Conservation (phyloP, 2,113 vertebrate species). For the Machaerirhynchus nigripectus region DNA sequence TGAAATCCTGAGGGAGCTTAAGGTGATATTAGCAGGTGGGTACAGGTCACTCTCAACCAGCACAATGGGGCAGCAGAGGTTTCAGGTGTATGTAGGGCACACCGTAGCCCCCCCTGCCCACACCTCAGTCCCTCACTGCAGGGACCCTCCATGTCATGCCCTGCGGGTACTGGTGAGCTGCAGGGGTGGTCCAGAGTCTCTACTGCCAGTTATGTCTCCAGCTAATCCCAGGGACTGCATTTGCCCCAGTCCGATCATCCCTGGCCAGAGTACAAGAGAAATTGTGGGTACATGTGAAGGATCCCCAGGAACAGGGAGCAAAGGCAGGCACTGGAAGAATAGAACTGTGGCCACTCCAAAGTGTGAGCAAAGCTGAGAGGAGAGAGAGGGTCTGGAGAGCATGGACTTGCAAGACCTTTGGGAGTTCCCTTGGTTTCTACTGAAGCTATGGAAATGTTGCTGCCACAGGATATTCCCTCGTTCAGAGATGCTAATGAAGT, state of each 20-base stretch:
- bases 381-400: neutral
- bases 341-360: neutral
- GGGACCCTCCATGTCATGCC: neutral
- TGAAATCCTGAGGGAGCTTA: neutral
- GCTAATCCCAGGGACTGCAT: neutral
- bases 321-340: neutral
- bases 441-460: neutral
- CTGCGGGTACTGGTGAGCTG: neutral
- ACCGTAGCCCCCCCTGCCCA: fast-evolving
- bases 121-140: neutral
- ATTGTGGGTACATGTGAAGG: neutral
- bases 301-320: neutral
- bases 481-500: neutral
- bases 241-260: neutral
- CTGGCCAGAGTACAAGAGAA: neutral
- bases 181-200: neutral
- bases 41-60: neutral
- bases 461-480: fast-evolving
- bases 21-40: neutral
- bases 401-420: neutral
- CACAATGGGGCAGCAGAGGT: neutral
- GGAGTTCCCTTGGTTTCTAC: neutral
- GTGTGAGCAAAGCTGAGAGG: neutral
- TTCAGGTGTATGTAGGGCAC: neutral
- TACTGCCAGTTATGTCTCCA: neutral